A percentile compares a stretch with the other conserved stretches of the same genome.
Conservation (phyloP, 2,113 vertebrate genomes). For the Hemibagrus wyckioides region DNA sequence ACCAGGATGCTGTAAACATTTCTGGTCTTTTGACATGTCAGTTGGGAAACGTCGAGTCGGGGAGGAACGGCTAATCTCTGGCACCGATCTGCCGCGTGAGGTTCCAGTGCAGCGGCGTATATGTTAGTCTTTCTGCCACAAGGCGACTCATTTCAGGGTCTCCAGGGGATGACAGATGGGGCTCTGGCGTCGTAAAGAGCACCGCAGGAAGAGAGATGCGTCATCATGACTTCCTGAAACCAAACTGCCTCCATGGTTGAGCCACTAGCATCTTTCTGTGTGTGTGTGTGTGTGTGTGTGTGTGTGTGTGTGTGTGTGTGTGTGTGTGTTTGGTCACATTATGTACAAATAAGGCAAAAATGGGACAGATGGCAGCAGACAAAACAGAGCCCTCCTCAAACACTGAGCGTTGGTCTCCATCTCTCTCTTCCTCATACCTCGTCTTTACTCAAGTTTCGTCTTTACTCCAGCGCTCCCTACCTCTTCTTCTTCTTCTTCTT, state of each 20-base stretch:
- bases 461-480: neutral
- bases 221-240: slow-evolving; percentile 70
- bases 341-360: slow-evolving; percentile 78
- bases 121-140: slow-evolving; percentile 5
- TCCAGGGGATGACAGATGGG: slow-evolving; percentile 28
- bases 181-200: slow-evolving; percentile 31
- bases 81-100: neutral
- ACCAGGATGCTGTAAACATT: neutral
- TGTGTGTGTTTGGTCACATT: slow-evolving; percentile 33
- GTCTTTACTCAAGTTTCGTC: slow-evolving; percentile 24
- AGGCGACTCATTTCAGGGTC: slow-evolving; percentile 22
- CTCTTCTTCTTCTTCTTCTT: neutral
- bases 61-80: slow-evolving; percentile 3
- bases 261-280: neutral
- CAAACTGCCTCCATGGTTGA: slow-evolving; percentile 40
- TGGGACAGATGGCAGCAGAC: slow-evolving; percentile 60
- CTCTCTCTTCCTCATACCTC: slow-evolving; percentile 26
- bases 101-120: too few relatives aligned
- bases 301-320: slow-evolving; percentile 37
- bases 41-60: slow-evolving; percentile 10
- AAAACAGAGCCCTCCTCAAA: slow-evolving; percentile 47
- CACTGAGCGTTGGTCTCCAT: neutral
- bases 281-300: slow-evolving; percentile 27
- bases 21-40: neutral
- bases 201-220: slow-evolving; percentile 64